Evolutionary conservation across 2,113 vertebrate species (phyloP), one percentile per base, ranked within the genome.

Genomic region (Macrotus californicus): DNA sequence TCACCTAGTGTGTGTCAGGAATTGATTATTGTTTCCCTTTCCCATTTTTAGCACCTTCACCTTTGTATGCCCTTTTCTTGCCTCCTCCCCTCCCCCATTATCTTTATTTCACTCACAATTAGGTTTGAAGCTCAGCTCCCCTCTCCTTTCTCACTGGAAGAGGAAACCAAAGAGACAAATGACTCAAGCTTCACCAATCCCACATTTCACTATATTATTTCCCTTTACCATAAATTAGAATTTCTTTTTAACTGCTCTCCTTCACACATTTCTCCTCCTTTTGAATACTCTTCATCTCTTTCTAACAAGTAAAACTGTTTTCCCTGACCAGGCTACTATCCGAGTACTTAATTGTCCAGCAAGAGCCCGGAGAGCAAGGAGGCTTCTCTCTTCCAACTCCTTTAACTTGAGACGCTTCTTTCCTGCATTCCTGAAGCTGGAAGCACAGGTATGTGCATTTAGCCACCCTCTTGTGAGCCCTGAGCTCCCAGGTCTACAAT

Each of bases 71-170:
- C 26, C 3, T 87, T 2, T 0, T 5, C 48, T 61, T 10, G 1
- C 29, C 3, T 81, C 85, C 9, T 31, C 7, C 34, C 26, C 10
- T 46, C 13, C 34, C 6, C 54, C 7, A 18, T 21, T n/a, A 5
- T 43, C 46, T 52, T 52, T 48, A 52, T 26, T 50, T 59, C 16
- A 10, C 64, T 54, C 67, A 41, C 4, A 64, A 2, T 26, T 80
- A 48, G 52, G 36, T 9, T 69, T 46, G 41, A 84, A 39, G 64
- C 18, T 69, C 24, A 31, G 16, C 6, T 26, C 52, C n/a, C 39
- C 10, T n/a, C 1, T 4, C 19, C 7, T 1, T 7, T 10, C 82
- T 52, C 26, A 34, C 6, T 3, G 10, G 2, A 4, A 22, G 8
- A 3, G 18, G 41, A 76, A 46, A 39, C 54, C 15, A 14, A 79